Evolutionary conservation across 2,888 invertebrate species (phyloP).

Genomic region (Idaea dimidiata): DNA sequence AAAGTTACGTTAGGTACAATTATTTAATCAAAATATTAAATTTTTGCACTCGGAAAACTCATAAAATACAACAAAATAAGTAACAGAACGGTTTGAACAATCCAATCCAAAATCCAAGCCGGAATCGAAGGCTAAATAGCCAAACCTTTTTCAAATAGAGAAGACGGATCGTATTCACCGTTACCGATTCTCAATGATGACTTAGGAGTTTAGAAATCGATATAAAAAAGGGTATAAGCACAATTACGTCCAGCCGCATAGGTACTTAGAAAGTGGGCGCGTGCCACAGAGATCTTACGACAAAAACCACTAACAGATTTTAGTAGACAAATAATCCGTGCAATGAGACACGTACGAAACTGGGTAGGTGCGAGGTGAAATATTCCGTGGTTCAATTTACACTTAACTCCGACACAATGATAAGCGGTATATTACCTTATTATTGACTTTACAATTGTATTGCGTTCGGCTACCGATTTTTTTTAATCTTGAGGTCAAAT

Average conservation of each 20-base stretch:
- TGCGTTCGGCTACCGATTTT: constrained; percentile 49
- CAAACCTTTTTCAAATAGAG: constrained; percentile 28
- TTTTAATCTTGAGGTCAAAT: constrained; percentile 45
- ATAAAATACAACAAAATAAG: background rate
- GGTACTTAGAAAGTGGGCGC: constrained; percentile 76
- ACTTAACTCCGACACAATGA: constrained; percentile 57
- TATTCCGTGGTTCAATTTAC: constrained; percentile 71
- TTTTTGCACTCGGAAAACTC: too few relatives aligned
- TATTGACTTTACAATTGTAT: constrained; percentile 34
- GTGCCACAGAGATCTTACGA: constrained; percentile 54
- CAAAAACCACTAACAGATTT: constrained; percentile 66
- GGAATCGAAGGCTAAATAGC: constrained; percentile 8
- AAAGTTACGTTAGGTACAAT: too few relatives aligned
- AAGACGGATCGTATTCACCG: constrained; percentile 49
- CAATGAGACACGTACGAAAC: constrained; percentile 72
- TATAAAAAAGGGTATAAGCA: constrained; percentile 66
- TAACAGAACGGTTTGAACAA: background rate
- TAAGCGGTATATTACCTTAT: constrained; percentile 61
- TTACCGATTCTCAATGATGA: constrained; percentile 62
- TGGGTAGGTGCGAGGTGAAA: constrained; percentile 56
- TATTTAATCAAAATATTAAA: too few relatives aligned
- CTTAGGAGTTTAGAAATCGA: constrained; percentile 58
- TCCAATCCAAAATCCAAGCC: background rate
- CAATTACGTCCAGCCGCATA: constrained; percentile 63
- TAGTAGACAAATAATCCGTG: constrained; percentile 72